Evolutionary conservation across 2,113 vertebrate species (phyloP), one percentile per base, ranked within the genome.

Genomic region (Pitta sordida): DNA sequence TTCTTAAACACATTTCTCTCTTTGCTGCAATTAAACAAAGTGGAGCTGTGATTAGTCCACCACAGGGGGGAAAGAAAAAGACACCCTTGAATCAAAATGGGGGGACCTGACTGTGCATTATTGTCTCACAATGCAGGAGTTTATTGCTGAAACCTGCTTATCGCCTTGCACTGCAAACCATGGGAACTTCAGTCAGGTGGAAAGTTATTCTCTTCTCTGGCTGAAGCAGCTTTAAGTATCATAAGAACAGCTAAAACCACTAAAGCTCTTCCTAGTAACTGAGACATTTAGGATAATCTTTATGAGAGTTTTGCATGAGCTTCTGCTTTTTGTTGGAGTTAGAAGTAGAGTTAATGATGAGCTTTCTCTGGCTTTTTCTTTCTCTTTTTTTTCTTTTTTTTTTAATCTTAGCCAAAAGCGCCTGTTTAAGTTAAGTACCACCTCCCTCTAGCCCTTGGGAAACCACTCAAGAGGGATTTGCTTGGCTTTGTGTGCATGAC

Each of bases 101-200:
- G 98, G 98, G 98, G 99, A 99, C 99, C 99, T 99, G 99, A 99
- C 99, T 98, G 98, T 98, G 98, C 98, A 99, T 99, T 99, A 99
- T 99, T 97, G 98, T 97, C 97, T 98, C 98, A 99, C 99, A 99
- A 99, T 99, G 98, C 98, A 96, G 97, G 98, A 99, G 99, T 99
- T 99, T 99, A 99, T 99, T 99, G 99, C 99, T 98, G 98, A 99
- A 98, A 99, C 99, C 99, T 99, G 99, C 99, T 99, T 99, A 99
- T 98, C 98, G 98, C 98, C 98, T 97, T 98, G 98, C 98, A 98
- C 97, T 29, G 96, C 97, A 98, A 99, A 99, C 99, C 99, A 99
- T 99, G 99, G 99, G 99, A 99, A 99, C 99, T 99, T 97, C 99
- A 99, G 98, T 99, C 98, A 98, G 99, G 99, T 99, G 99, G 99